phyloP scores from a whole-genome alignment of 2,888 invertebrate genomes.

The Arctia plantaginis region DNA sequence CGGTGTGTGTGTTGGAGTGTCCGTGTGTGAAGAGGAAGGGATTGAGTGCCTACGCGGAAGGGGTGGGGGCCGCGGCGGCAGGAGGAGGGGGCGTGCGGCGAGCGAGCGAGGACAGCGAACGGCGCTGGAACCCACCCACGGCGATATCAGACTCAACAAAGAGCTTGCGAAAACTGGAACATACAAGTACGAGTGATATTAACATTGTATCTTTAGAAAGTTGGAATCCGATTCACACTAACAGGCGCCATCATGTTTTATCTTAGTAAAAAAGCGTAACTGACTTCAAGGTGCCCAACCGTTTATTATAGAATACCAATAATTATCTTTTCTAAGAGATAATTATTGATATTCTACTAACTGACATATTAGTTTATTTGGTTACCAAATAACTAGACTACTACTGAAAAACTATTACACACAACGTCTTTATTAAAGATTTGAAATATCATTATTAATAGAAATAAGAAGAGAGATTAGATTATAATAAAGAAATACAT shows the following conservation, averaged over 20 bases:
- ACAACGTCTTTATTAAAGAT: too few relatives aligned
- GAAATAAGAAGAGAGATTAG: too few relatives aligned
- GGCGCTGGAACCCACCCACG: constrained; percentile 92
- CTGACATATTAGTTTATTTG: too few relatives aligned
- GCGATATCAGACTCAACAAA: constrained; percentile 92
- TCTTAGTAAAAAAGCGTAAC: neutral
- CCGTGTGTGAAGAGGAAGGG: constrained; percentile 43
- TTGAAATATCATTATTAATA: too few relatives aligned
- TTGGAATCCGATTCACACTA: neutral
- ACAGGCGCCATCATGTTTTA: neutral
- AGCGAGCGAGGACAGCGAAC: constrained; percentile 91
- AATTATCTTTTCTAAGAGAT: too few relatives aligned
- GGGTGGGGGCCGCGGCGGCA: constrained; percentile 83
- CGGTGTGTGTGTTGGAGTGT: constrained; percentile 22
- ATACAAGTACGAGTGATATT: constrained; percentile 1
- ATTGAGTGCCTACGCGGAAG: constrained; percentile 78
- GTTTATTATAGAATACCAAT: too few relatives aligned
- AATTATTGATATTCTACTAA: too few relatives aligned
- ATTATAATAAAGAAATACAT: too few relatives aligned
- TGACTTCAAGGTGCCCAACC: neutral
- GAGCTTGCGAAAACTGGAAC: constrained; percentile 93
- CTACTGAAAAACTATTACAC: too few relatives aligned
- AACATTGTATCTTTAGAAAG: neutral
- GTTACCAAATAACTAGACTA: too few relatives aligned
- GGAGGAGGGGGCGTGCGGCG: constrained; percentile 82